Conservation (phyloP, 2,113 vertebrate species). For the Nibea albiflora region DNA sequence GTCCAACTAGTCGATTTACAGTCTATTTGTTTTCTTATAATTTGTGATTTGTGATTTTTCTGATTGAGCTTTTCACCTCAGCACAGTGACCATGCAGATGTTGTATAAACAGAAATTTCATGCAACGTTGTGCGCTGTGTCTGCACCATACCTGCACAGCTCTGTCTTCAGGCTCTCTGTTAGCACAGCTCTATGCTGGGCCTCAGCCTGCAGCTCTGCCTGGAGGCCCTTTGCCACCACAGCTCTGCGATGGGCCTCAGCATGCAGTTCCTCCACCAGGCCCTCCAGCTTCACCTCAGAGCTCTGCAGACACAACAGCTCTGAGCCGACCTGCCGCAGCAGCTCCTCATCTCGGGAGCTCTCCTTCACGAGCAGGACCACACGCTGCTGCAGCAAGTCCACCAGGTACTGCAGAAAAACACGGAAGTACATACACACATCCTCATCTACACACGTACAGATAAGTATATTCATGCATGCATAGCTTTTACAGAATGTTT, state of each 20-base stretch:
- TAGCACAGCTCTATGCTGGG: constrained; percentile 59
- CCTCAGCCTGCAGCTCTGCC: constrained; percentile 68
- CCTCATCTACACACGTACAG: neutral
- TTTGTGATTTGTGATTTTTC: no score
- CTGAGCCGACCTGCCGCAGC: constrained; percentile 72
- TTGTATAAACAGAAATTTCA: no score
- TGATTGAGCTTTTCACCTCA: no score
- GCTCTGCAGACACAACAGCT: constrained; percentile 79
- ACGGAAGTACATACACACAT: neutral
- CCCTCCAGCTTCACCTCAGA: constrained; percentile 78
- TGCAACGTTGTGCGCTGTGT: no score
- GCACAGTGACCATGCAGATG: no score
- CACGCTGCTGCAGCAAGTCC: constrained; percentile 63
- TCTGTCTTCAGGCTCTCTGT: constrained; percentile 64
- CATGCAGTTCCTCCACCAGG: constrained; percentile 80
- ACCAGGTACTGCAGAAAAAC: constrained; percentile 64
- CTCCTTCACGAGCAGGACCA: constrained; percentile 60
- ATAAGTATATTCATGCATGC: neutral
- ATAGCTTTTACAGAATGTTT: neutral
- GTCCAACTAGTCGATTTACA: no score
- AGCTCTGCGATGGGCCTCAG: constrained; percentile 67
- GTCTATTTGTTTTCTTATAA: no score
- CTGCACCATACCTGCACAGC: constrained; percentile 63
- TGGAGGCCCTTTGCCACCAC: constrained; percentile 54
- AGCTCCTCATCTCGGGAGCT: constrained; percentile 63